These are phyloP conservation scores for Marcusenius ussheri DNA, from an alignment of 2,113 vertebrate genomes.

Conservation along the genomic window DNA sequence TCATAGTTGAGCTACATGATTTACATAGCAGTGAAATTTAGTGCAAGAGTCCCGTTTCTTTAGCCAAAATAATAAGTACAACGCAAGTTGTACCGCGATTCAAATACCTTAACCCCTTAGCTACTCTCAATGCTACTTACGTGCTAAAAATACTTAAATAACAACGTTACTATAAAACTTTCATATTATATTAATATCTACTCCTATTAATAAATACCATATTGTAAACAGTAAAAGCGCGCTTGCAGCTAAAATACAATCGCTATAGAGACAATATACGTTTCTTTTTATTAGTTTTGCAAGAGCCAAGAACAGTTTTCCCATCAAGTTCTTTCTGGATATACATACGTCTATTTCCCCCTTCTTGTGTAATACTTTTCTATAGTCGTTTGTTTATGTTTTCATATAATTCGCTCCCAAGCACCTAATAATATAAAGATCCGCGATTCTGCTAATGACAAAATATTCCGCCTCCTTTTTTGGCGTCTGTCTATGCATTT, in stretches of 20 bases:
- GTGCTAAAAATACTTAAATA: background rate
- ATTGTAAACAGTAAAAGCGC: background rate
- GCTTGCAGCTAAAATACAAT: background rate
- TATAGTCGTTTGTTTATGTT: background rate
- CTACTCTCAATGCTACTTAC: background rate
- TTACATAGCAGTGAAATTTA: background rate
- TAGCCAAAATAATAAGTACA: background rate
- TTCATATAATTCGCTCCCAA: background rate
- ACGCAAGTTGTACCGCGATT: background rate
- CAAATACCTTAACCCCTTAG: background rate
- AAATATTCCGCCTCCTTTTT: conserved; percentile 48
- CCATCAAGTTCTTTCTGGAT: background rate
- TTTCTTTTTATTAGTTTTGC: background rate
- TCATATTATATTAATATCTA: background rate
- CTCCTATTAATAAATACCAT: background rate
- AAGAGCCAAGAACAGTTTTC: background rate
- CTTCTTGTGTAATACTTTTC: background rate
- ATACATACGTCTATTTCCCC: conserved; percentile 1
- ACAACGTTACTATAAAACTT: background rate
- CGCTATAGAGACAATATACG: background rate
- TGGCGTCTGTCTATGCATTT: conserved; percentile 31
- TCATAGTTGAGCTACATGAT: background rate
- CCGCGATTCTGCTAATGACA: conserved; percentile 30
- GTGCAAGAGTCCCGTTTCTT: background rate
- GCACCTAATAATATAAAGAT: conserved; percentile 12